Conservation (phyloP, 2,888 invertebrate species). For the Hirtodrosophila histrioides region DNA sequence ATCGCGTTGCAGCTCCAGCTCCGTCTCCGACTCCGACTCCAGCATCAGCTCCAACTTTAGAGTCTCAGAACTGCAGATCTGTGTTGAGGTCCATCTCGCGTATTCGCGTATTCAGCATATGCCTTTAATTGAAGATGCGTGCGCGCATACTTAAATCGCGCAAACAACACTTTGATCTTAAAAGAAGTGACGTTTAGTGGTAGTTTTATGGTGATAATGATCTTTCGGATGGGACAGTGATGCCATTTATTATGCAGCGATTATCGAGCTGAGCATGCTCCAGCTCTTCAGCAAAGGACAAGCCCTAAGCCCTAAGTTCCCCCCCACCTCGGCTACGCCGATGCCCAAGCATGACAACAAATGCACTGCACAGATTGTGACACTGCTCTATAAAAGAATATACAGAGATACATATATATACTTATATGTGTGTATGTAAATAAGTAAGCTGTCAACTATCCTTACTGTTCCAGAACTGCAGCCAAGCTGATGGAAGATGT, state of each 20-base stretch:
- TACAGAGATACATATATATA: neutral
- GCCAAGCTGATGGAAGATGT: too few relatives aligned
- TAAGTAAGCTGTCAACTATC: too few relatives aligned
- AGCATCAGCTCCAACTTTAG: conserved; percentile 25
- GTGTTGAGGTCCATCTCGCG: conserved; percentile 15
- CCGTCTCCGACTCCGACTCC: neutral
- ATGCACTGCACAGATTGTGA: conserved; percentile 35
- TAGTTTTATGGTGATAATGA: conserved; percentile 83
- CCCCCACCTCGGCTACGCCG: neutral
- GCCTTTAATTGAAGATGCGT: conserved; percentile 81
- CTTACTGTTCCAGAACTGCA: too few relatives aligned
- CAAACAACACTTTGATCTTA: conserved; percentile 84
- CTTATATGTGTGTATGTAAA: too few relatives aligned
- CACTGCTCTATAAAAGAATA: conserved; percentile 14
- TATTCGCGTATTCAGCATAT: conserved; percentile 52
- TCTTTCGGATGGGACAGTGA: conserved; percentile 83
- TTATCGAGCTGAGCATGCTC: conserved; percentile 49
- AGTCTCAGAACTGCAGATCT: conserved; percentile 11
- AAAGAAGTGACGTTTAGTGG: conserved; percentile 84
- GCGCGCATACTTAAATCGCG: conserved; percentile 81
- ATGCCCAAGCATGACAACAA: conserved; percentile 21
- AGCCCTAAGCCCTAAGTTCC: conserved; percentile 14
- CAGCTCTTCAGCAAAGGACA: conserved; percentile 7
- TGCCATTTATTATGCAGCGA: conserved; percentile 82
- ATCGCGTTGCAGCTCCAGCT: conserved; percentile 26